These are phyloP conservation scores for Tenthredo scrophulariae DNA, from an alignment of 2,888 invertebrate genomes.

Conservation along the genomic window DNA sequence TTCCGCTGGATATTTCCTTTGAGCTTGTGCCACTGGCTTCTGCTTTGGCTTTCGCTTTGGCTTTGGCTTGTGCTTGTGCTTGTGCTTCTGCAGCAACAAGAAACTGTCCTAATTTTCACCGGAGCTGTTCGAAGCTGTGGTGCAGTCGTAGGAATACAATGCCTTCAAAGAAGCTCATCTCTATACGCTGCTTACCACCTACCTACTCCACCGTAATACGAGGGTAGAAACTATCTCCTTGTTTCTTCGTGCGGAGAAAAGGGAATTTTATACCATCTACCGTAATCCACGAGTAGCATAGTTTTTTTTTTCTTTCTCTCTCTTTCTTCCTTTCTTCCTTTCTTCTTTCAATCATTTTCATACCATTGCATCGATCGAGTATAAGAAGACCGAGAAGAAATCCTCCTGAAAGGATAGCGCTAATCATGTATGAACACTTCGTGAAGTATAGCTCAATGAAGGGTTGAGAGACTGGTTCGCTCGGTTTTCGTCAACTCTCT, in stretches of 20 bases:
- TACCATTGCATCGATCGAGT: too few relatives aligned
- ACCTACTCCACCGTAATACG: neutral
- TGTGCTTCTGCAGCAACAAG: neutral
- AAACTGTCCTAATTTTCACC: neutral
- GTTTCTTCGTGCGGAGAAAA: neutral
- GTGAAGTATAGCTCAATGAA: too few relatives aligned
- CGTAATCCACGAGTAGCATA: neutral
- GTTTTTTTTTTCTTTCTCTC: neutral
- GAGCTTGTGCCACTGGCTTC: neutral
- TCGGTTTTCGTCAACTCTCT: too few relatives aligned
- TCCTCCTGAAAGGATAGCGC: too few relatives aligned
- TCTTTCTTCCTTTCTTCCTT: neutral
- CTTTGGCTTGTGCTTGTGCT: neutral
- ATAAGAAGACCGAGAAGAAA: too few relatives aligned
- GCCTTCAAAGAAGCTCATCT: slow-evolving; percentile 26
- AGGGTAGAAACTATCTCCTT: neutral
- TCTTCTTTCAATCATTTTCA: neutral
- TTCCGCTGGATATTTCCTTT: neutral
- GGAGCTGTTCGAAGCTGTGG: neutral
- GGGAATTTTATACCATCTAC: neutral
- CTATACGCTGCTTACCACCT: slow-evolving; percentile 1
- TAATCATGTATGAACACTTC: too few relatives aligned
- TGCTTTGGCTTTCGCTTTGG: neutral
- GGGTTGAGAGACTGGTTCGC: too few relatives aligned
- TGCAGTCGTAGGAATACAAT: neutral